These are phyloP conservation scores for Argentina silus DNA, from an alignment of 2,797 vertebrate genomes.

Conservation along the genomic window DNA sequence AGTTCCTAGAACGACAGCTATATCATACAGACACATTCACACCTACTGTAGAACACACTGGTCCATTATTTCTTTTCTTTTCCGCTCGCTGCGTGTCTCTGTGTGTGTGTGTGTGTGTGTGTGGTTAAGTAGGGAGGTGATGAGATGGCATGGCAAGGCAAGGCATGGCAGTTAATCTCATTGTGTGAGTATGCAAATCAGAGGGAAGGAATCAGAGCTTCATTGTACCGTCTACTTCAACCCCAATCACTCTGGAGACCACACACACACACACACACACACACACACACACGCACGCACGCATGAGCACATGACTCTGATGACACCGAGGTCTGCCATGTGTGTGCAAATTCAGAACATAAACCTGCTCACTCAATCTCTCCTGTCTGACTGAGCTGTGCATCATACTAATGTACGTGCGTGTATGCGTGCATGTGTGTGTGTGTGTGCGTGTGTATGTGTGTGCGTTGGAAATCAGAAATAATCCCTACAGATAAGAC, in stretches of 20 bases:
- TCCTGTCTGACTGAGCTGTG: conserved; percentile 27
- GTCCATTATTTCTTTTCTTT: neutral
- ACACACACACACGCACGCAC: conserved; percentile 17
- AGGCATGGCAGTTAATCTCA: conserved; percentile 66
- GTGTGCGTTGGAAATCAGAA: too few relatives aligned
- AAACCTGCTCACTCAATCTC: conserved; percentile 49
- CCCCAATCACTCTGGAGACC: neutral
- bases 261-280: conserved; percentile 5
- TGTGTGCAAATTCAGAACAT: conserved; percentile 25
- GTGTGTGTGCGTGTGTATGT: neutral
- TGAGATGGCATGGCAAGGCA: conserved; percentile 52
- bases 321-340: conserved; percentile 34
- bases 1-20: too few relatives aligned
- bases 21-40: too few relatives aligned
- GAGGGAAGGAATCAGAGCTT: conserved; percentile 30
- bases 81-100: conserved; percentile 8
- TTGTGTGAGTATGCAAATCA: conserved; percentile 67
- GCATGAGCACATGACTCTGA: conserved; percentile 6
- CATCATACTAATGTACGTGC: conserved; percentile 19
- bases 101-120: conserved; percentile 11
- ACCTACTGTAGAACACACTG: too few relatives aligned
- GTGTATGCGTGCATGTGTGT: neutral
- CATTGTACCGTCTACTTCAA: neutral
- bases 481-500: too few relatives aligned
- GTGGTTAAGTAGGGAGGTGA: conserved; percentile 43